Evolutionary conservation across 2,888 invertebrate genomes (phyloP), one percentile per base, ranked within the genome.

Genomic region (Chironomus riparius): DNA sequence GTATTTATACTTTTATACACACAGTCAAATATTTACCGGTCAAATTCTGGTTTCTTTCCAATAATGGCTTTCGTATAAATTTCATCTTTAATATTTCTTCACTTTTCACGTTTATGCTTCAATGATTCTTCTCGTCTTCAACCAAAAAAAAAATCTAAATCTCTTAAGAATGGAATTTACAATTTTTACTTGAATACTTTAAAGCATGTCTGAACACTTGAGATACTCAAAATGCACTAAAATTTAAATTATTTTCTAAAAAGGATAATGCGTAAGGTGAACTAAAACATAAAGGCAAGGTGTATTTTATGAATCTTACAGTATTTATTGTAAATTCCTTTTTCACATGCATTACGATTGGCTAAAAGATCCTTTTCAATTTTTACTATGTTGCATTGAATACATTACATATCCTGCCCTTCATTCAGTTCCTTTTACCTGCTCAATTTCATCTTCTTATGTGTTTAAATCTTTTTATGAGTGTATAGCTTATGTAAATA

Each of bases 31-130:
- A 76, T 70, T 76, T 76, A 76, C 76, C 70, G 68, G 68, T 61
- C 47, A 69, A 70, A 76, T 69, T 76, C 50, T 76, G 76, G 68
- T 76, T 76, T 47, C 70, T 21, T 21, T 76, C 70, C 6, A 62
- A 38, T 47, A 76, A 48, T 61, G 76, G 76, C 68, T 76, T 76
- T 61, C 76, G 50, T 47, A 75, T 75, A n/a, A 70, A 48, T 69
- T 69, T 76, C 76, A 76, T 76, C n/a, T 22, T 68, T 15, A 56
- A 56, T 38, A 38, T 38, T 38, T 24, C 21, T 65, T 13, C 10
- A 71, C 10, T 61, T 56, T 28, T 38, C 18, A 47, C 65, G 21
- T 47, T 74, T 47, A 74, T 13, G 18, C 61, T 47, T 65, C 24
- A 47, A 65, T 68, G 13, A 68, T 22, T 56, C 56, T 3, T 38